phyloP scores from a whole-genome alignment of 2,113 vertebrate genomes.

The Pteronura brasiliensis region DNA sequence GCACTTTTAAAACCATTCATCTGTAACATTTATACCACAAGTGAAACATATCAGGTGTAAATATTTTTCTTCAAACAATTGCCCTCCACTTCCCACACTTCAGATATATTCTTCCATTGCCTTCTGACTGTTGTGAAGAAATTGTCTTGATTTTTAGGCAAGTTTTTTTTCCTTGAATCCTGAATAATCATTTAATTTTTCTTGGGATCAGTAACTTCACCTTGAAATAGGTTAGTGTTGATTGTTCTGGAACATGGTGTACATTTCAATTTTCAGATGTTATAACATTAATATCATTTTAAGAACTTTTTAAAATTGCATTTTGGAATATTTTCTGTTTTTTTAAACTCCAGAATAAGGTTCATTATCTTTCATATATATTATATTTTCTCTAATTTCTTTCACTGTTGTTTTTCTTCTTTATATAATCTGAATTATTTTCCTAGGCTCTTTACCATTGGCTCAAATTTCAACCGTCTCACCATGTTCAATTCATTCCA shows the following conservation, averaged over 20 bases:
- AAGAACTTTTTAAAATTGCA: neutral
- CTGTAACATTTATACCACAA: neutral
- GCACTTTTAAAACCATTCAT: neutral
- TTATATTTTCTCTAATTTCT: neutral
- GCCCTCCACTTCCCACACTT: neutral
- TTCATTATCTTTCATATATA: neutral
- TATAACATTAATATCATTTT: neutral
- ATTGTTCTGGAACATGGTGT: neutral
- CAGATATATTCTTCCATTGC: neutral
- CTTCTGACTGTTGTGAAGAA: neutral
- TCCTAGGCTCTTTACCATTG: neutral
- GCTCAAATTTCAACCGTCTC: neutral
- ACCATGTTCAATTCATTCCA: neutral
- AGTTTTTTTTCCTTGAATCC: neutral
- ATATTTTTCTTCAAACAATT: neutral
- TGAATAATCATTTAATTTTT: neutral
- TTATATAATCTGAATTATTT: neutral
- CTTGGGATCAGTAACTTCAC: neutral
- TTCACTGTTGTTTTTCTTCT: neutral
- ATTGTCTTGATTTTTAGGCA: neutral
- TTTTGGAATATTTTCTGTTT: neutral
- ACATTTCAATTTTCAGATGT: neutral
- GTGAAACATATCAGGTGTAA: neutral
- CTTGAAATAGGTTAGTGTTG: neutral
- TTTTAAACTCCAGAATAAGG: neutral